These are phyloP conservation scores for Thalassophryne amazonica DNA, from an alignment of 2,797 vertebrate species.

Conservation along the genomic window DNA sequence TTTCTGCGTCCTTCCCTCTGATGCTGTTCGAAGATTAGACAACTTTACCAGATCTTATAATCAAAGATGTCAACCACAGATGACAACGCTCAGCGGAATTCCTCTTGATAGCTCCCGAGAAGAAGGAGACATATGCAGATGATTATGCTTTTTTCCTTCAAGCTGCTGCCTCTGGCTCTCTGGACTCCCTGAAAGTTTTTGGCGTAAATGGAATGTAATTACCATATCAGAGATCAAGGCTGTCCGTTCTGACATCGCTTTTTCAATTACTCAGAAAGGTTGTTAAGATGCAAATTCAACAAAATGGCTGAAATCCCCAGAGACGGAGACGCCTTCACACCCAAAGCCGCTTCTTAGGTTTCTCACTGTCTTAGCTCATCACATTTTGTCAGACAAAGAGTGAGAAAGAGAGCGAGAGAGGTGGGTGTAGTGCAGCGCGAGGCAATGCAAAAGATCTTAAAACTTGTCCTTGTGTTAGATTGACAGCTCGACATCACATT, in stretches of 20 bases:
- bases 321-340: slow-evolving; percentile 67
- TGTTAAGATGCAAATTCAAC: slow-evolving; percentile 75
- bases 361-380: slow-evolving; percentile 69
- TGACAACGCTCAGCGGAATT: slow-evolving; percentile 58
- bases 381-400: slow-evolving; percentile 57
- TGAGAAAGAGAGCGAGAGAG: neutral
- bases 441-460: slow-evolving; percentile 43
- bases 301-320: slow-evolving; percentile 64
- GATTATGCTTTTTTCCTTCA: slow-evolving; percentile 63
- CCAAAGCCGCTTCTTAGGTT: slow-evolving; percentile 61
- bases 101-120: slow-evolving; percentile 58
- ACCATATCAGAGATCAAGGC: slow-evolving; percentile 74
- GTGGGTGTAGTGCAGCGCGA: slow-evolving; percentile 9
- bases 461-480: slow-evolving; percentile 48
- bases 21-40: slow-evolving; percentile 65
- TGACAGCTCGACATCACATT: slow-evolving; percentile 26
- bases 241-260: slow-evolving; percentile 72
- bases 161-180: slow-evolving; percentile 63
- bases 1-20: slow-evolving; percentile 25
- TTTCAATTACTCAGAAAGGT: slow-evolving; percentile 76
- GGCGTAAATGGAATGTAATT: slow-evolving; percentile 71
- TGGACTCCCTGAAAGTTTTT: slow-evolving; percentile 61
- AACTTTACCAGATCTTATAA: slow-evolving; percentile 70
- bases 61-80: slow-evolving; percentile 64
- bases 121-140: slow-evolving; percentile 64